These are phyloP conservation scores for Lonchura striata DNA, from an alignment of 2,113 vertebrate species.

Conservation along the genomic window DNA sequence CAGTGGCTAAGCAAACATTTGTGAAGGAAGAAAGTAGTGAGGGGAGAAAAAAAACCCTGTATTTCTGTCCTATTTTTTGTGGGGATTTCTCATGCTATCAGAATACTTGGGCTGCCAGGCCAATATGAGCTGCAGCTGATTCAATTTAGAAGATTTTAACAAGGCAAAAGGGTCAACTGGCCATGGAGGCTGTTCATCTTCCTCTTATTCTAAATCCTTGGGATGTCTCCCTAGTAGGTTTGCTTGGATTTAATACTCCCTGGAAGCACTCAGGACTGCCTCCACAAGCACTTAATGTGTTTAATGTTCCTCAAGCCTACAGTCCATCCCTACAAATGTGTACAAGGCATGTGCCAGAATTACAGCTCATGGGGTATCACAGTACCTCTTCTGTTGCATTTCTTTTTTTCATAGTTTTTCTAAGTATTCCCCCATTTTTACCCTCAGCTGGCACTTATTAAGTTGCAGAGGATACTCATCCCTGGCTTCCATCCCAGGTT, in stretches of 20 bases:
- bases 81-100: background rate
- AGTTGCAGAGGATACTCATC: background rate
- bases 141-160: background rate
- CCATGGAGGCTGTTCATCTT: background rate
- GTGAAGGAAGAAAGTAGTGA: background rate
- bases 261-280: background rate
- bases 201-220: background rate
- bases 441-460: background rate
- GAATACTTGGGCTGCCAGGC: background rate
- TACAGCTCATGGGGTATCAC: background rate
- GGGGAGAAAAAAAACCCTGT: background rate
- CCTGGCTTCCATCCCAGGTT: background rate
- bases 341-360: rapidly evolving
- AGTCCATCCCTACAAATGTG: background rate
- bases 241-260: background rate
- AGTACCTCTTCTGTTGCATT: background rate
- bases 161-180: background rate
- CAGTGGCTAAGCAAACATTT: background rate
- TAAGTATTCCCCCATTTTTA: background rate
- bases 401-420: background rate
- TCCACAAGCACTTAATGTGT: background rate
- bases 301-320: background rate
- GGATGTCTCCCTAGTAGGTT: background rate
- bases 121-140: background rate
- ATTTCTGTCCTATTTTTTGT: background rate